Conservation (phyloP, 2,113 vertebrate genomes). For the Taxidea taxus region DNA sequence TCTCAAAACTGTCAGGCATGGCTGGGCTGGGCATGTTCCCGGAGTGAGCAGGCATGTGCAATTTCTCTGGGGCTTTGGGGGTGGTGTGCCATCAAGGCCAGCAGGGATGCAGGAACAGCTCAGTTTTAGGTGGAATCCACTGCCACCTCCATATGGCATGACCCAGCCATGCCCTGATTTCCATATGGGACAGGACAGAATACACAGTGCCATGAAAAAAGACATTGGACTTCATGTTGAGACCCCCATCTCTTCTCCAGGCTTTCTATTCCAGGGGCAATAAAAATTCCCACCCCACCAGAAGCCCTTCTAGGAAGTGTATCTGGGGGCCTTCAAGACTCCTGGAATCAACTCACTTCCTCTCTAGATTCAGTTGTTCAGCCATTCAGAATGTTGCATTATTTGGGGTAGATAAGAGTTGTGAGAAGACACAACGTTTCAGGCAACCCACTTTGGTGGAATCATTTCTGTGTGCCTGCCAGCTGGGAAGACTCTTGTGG, state of each 20-base stretch:
- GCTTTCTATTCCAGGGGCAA: background rate
- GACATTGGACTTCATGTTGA: background rate
- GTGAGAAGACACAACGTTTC: background rate
- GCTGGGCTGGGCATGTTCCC: background rate
- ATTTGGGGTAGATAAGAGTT: background rate
- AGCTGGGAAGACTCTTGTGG: background rate
- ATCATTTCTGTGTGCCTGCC: background rate
- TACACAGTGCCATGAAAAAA: background rate
- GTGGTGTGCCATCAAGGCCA: background rate
- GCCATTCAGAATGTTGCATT: background rate
- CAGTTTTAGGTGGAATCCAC: background rate
- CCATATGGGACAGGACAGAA: background rate
- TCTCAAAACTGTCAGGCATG: background rate
- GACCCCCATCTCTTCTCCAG: background rate
- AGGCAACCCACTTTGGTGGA: background rate
- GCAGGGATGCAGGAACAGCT: background rate
- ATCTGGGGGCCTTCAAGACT: background rate
- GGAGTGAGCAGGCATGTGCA: too few relatives aligned
- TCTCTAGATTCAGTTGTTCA: background rate
- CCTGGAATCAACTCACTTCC: background rate
- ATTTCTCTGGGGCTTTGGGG: background rate
- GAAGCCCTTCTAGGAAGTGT: background rate
- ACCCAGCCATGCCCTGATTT: background rate
- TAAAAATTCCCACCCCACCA: background rate
- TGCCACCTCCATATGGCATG: too few relatives aligned